Base-by-base conservation (phyloP, 2,113 vertebrate genomes). In the Laticauda laticaudata region DNA sequence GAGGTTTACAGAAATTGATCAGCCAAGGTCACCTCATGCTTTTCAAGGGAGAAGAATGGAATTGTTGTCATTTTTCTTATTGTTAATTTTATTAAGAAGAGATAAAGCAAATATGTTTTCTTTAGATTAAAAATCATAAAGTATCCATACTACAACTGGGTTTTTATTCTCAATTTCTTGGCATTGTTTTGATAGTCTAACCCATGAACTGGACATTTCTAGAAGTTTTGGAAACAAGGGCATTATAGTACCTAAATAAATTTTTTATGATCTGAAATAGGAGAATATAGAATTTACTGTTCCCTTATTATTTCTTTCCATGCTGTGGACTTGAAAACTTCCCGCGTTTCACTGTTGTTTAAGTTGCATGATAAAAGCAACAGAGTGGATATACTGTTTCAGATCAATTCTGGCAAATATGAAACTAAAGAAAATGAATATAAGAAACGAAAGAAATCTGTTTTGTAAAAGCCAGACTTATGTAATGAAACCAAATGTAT, bases 341-440 rank as follows among this genome's bases (percentile, higher is more conserved):
- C 93, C 92, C 94, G 95, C 95, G 97, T 94, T 96, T 97, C 94
- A 97, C 97, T 94, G 94, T 95, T 96, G 95, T 95, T 96, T 34
- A 95, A 97, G 95, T 97, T 97, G 96, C 97, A 96, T 96, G 97
- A 96, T 97, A 97, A 98, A 97, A 98, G 96, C 97, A 97, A 98
- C 95, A 29, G 97, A 97, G 96, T 0, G 57, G 96, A 97, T 97
- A 97, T 97, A 97, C 95, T 93, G 89, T 98, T 97, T 97, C 96
- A 96, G 96, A 92, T 94, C 93, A 95, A 96, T 97, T 96, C 96
- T 92, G 96, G 97, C 96, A 97, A 98, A 97, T 96, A 97, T 95
- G 96, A 97, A 97, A 96, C 96, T 95, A 94, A 97, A 97, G 97
- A 97, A 97, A 98, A 98, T 94, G 96, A 96, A 97, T 93, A 94